A percentile compares a stretch with the other conserved stretches of the same genome.
Conservation (phyloP, 2,888 invertebrate species). For the Graphium colonna region DNA sequence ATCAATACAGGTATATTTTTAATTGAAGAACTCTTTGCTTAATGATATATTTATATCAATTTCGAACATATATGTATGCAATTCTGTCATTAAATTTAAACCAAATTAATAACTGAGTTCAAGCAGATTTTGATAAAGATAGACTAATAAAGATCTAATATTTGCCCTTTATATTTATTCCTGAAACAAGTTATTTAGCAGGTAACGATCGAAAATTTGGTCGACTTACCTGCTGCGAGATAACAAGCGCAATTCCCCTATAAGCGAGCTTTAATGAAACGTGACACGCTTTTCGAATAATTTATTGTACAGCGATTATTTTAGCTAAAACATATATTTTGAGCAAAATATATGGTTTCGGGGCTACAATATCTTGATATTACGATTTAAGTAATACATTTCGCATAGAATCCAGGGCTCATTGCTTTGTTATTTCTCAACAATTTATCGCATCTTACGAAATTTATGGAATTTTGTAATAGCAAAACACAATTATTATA, state of each 20-base stretch:
- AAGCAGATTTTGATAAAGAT: background rate
- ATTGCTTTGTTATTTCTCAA: too few species aligned
- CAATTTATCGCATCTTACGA: too few species aligned
- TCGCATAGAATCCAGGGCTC: too few species aligned
- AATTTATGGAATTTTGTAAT: too few species aligned
- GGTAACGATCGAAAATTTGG: background rate
- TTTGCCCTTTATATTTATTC: background rate
- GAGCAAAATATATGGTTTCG: background rate
- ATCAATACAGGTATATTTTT: too few species aligned
- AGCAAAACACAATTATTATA: too few species aligned
- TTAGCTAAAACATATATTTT: background rate
- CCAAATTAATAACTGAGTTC: too few species aligned
- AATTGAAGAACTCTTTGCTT: too few species aligned
- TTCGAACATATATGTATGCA: too few species aligned
- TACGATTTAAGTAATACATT: too few species aligned
- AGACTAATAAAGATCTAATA: background rate
- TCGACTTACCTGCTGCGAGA: background rate
- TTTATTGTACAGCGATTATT: background rate
- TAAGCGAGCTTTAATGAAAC: slow-evolving; percentile 1
- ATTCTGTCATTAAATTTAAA: too few species aligned
- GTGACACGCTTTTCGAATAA: background rate
- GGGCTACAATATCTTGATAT: background rate
- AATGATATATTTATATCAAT: too few species aligned
- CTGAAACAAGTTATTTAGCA: background rate
- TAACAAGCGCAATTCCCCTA: background rate